Evolutionary conservation across 2,113 vertebrate genomes (phyloP), one percentile per base, ranked within the genome.

Genomic region (Salvelinus sp.): DNA sequence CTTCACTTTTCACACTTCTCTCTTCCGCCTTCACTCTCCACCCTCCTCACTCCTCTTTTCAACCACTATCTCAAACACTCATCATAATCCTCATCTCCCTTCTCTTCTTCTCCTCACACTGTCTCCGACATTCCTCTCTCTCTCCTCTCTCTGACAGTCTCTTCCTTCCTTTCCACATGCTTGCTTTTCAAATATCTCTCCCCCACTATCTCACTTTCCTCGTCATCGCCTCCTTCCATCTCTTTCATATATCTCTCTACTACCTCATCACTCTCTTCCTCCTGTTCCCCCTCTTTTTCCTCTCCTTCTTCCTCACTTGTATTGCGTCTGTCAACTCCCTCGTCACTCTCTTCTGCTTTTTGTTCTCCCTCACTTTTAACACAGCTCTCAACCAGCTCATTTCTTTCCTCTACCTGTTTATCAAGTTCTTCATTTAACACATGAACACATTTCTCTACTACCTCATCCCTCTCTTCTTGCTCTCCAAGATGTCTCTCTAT

Each of bases 401-500:
- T 14, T 14, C 33, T 4, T 25, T 44, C 0, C 4, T n/a, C 68
- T 58, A 76, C 0, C 1, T 38, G 68, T 68, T 50, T 14, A 14
- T 50, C 33, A 33, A 33, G 33, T 33, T 33, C 54, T 4, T 3
- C 76, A 54, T 62, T 54, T 69, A 25, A 25, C 25, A 25, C 25
- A 25, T 68, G 74, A 66, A 20, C 38, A 0, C 23, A 1, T 23
- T 1, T n/a, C 76, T 65, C 66, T 33, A 79, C 71, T 63, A 70
- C 83, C 82, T 76, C 76, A 81, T 83, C 38, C 75, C 64, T 54
- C 80, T 87, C 63, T 75, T 76, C 3, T 73, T 81, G 0, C 73
- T 79, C 0, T n/a, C 3, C 20, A 7, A 28, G 9, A 6, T 18
- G 3, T 6, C 22, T 63, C 7, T 63, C 62, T 6, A 9, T 79